A percentile compares a stretch with the other conserved stretches of the same genome.
Evolutionary conservation across 2,797 vertebrate genomes (phyloP).

Genomic region (Manis crassicaudata): DNA sequence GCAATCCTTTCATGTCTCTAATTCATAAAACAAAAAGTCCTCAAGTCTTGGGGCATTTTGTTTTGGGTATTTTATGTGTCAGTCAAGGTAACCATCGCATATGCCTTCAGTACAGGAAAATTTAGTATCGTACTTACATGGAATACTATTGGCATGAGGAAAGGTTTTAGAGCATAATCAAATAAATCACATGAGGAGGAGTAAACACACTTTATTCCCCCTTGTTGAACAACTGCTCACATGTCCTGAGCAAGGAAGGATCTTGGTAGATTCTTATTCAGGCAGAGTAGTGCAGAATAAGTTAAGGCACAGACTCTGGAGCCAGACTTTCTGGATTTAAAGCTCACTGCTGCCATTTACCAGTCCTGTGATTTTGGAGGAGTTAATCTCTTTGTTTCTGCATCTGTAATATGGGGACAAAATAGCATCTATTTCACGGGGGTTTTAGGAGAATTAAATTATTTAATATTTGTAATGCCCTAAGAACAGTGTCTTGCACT

Average conservation of each 20-base stretch:
- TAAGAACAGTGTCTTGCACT: background rate
- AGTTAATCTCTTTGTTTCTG: conserved; percentile 22
- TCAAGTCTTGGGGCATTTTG: conserved; percentile 69
- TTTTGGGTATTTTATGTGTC: conserved; percentile 56
- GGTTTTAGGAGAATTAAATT: background rate
- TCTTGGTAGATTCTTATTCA: background rate
- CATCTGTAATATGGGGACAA: conserved; percentile 20
- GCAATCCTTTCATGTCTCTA: conserved; percentile 46
- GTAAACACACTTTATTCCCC: conserved; percentile 40
- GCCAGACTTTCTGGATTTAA: background rate
- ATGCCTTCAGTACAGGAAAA: conserved; percentile 60
- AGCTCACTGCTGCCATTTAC: background rate
- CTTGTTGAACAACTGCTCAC: conserved; percentile 1
- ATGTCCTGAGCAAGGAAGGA: conserved; percentile 17
- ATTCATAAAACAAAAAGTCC: conserved; percentile 70
- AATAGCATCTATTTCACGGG: background rate
- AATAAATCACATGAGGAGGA: conserved; percentile 67
- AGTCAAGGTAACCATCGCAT: conserved; percentile 14
- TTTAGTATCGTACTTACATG: conserved; percentile 57
- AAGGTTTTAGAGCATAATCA: conserved; percentile 61
- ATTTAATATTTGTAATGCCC: conserved; percentile 1
- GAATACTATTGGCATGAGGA: conserved; percentile 48
- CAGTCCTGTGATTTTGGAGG: background rate
- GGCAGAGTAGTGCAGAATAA: conserved; percentile 12
- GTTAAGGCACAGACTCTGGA: background rate